These are phyloP conservation scores for Hyles lineata DNA, from an alignment of 2,888 invertebrate genomes.

Conservation along the genomic window DNA sequence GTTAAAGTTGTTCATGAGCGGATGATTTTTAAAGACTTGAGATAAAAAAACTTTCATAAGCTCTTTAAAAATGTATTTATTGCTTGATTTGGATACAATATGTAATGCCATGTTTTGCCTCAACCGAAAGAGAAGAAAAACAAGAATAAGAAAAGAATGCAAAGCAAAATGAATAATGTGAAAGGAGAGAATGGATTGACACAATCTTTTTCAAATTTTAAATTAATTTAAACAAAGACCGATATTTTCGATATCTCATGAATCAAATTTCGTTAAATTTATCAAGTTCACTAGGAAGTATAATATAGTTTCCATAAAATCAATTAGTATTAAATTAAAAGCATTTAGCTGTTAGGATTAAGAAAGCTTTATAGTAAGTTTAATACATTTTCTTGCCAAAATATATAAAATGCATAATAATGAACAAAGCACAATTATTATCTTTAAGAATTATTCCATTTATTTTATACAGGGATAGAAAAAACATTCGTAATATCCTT, in stretches of 20 bases:
- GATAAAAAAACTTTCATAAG: too few relatives aligned
- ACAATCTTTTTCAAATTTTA: background rate
- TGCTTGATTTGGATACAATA: too few relatives aligned
- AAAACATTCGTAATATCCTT: background rate
- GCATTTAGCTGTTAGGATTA: conserved; percentile 36
- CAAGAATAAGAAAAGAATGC: background rate
- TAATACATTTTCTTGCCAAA: conserved; percentile 30
- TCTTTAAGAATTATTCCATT: background rate
- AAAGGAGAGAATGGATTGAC: too few relatives aligned
- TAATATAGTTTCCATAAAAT: conserved; percentile 25
- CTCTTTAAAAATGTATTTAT: too few relatives aligned
- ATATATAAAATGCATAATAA: conserved; percentile 13
- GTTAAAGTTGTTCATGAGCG: too few relatives aligned
- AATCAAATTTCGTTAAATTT: background rate
- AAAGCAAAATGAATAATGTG: background rate
- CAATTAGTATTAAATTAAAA: conserved; percentile 33
- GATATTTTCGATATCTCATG: background rate
- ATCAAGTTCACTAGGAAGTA: background rate
- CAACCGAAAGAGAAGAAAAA: too few relatives aligned
- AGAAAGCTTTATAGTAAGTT: conserved; percentile 38
- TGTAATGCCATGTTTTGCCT: too few relatives aligned
- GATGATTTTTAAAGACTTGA: too few relatives aligned
- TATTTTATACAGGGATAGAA: conserved; percentile 1
- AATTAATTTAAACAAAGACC: background rate
- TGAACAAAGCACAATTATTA: conserved; percentile 5